Evolutionary conservation across 2,888 invertebrate genomes (phyloP).

Genomic region (Cerceris ruficornis): DNA sequence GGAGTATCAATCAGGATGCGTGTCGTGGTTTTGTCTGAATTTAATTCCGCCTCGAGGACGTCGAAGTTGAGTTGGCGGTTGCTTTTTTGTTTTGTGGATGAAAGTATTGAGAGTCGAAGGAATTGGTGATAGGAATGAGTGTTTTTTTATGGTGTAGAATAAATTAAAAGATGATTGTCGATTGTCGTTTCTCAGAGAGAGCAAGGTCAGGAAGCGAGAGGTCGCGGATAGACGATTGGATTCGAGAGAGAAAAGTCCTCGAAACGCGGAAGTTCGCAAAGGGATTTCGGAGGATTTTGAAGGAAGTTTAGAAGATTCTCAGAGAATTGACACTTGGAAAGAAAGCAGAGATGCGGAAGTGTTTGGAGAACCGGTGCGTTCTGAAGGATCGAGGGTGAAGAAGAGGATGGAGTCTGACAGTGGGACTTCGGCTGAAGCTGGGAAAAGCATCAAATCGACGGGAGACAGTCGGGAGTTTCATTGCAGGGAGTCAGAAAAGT

Average conservation of each 20-base stretch:
- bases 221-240: background rate
- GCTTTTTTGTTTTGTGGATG: background rate
- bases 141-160: background rate
- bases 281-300: background rate
- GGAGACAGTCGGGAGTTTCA: conserved; percentile 7
- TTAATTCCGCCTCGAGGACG: conserved; percentile 29
- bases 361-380: background rate
- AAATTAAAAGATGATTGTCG: conserved; percentile 9
- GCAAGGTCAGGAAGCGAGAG: conserved; percentile 7
- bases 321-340: conserved; percentile 7
- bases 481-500: conserved; percentile 16
- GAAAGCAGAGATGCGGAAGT: too few relatives aligned
- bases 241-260: background rate
- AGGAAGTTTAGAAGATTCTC: conserved; percentile 11
- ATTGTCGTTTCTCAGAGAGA: conserved; percentile 46
- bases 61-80: conserved; percentile 10
- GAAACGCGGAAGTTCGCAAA: background rate
- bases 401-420: background rate
- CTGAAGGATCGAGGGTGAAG: conserved; percentile 18
- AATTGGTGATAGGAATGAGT: too few relatives aligned
- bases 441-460: background rate
- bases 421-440: background rate
- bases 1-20: background rate
- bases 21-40: background rate
- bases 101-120: background rate